phyloP scores from a whole-genome alignment of 2,797 vertebrate genomes.

The Galago senegalensis region DNA sequence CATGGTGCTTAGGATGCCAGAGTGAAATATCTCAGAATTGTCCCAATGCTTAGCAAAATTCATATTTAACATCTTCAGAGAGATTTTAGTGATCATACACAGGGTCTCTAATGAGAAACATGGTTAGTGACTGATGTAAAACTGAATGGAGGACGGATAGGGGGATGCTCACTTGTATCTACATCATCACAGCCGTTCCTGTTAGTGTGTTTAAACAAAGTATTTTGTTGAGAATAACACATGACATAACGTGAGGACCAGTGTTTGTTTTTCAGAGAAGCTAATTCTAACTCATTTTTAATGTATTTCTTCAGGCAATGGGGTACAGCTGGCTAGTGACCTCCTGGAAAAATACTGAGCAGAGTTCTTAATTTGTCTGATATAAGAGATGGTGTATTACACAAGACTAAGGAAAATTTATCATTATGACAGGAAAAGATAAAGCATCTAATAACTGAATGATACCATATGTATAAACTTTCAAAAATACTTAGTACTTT shows the following conservation, averaged over 20 bases:
- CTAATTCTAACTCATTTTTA: conserved; percentile 48
- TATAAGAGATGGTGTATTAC: conserved; percentile 65
- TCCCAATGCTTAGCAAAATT: background rate
- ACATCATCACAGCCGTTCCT: background rate
- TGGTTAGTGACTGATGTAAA: background rate
- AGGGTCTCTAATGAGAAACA: background rate
- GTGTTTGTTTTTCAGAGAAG: conserved; percentile 28
- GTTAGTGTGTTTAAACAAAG: conserved; percentile 42
- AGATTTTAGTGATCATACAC: conserved; percentile 4
- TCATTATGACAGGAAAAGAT: conserved; percentile 76
- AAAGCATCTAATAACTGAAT: conserved; percentile 87
- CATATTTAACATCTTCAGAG: conserved; percentile 23
- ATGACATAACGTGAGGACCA: background rate
- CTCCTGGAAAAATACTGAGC: conserved; percentile 56
- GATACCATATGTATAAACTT: conserved; percentile 86
- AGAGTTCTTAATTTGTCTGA: conserved; percentile 76
- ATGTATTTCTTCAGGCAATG: conserved; percentile 27
- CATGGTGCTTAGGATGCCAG: background rate
- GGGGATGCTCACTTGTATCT: background rate
- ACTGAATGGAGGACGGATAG: background rate
- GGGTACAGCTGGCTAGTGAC: conserved; percentile 63
- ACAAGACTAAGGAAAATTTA: conserved; percentile 72
- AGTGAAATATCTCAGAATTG: conserved; percentile 7
- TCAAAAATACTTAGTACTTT: conserved; percentile 69
- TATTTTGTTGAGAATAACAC: conserved; percentile 47